Base-by-base conservation (phyloP, 2,888 invertebrate genomes). In the Disparrhopalites patrizii region DNA sequence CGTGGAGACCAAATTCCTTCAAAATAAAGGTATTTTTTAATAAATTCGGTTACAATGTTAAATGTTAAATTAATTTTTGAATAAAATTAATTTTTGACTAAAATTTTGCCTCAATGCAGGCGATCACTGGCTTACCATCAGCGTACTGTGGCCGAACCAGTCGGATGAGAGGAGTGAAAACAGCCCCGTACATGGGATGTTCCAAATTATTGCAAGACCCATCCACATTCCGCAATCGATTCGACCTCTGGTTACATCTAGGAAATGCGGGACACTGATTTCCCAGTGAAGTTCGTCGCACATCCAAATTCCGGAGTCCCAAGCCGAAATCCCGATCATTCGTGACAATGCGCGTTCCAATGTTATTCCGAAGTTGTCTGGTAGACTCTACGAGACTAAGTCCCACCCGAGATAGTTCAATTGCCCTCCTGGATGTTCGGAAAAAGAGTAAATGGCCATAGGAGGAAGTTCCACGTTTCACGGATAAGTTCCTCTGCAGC, bases 181-280 rank as follows among this genome's bases (percentile, higher is more conserved):
- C 82, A 20, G 85, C 83, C 3, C 98, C 98, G 85, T 90, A 86
- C 4, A 85, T 83, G 0, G 95, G 91, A 72, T 89, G 85, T 67
- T 84, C 82, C 52, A 91, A 79, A 79, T 99, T 98, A 79, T 99
- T 99, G 78, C 99, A 99, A 0, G 93, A 87, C 0, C 98, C 98
- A 78, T 98, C 97, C 69, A 89, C 84, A 0, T 89, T 83, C 58
- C 92, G 82, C 79, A 88, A 91, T 52, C 70, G 68, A 10, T 13
- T 57, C 5, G 18, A 36, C 38, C 27, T 23, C 15, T 18, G 38
- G 20, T 56, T 51, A 54, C 67, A 67, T 5, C 7, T 38, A 1
- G 54, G 13, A 4, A n/a, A 33, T 1, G 36, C 20, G 3, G 62
- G 62, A 50, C 67, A 67, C 36, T 67, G 40, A 15, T 28, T 30